Evolutionary conservation across 2,888 invertebrate genomes (phyloP), one percentile per base, ranked within the genome.

Genomic region (Antheraea assamensis): DNA sequence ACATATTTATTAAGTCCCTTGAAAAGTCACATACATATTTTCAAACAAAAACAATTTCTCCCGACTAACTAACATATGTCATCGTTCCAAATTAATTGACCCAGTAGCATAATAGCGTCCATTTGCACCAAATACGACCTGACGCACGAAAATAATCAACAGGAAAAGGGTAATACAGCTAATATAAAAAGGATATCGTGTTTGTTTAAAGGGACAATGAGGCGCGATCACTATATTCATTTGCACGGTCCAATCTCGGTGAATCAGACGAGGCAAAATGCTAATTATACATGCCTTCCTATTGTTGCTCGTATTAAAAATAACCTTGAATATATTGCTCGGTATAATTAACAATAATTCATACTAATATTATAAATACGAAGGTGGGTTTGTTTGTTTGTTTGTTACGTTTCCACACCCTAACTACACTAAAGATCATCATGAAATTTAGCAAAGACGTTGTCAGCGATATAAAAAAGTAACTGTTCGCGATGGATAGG

Each of bases 101-200:
- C 68, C 13, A 35, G 19, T 68, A n/a, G n/a, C 19, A 30, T 17
- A 42, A 42, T 42, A 64, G 21, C 68, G 35, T 68, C 21, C 68
- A 73, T 73, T 42, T 77, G 76, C 76, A 78, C 74, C 75, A 79
- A 79, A 79, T 78, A 78, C 76, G 79, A 79, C 80, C n/a, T 58
- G 58, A 24, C 76, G 78, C 72, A 74, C 71, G 71, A 58, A 79
- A 83, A 83, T 85, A 86, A 86, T 81, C 76, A 79, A 85, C 89
- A 88, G 90, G 89, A 90, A 86, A 83, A 68, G 68, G 61, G 13
- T 81, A 80, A 80, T 81, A 81, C 79, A 78, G 78, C 81, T 80
- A 83, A 83, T 85, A 85, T 84, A 84, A 86, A 84, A 83, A 89
- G 89, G 90, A 88, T 87, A 88, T 90, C 88, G 88, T 83, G 85